Evolutionary conservation across 1,140 invertebrate genomes (phyloP).

Genomic region (Limonius californicus): DNA sequence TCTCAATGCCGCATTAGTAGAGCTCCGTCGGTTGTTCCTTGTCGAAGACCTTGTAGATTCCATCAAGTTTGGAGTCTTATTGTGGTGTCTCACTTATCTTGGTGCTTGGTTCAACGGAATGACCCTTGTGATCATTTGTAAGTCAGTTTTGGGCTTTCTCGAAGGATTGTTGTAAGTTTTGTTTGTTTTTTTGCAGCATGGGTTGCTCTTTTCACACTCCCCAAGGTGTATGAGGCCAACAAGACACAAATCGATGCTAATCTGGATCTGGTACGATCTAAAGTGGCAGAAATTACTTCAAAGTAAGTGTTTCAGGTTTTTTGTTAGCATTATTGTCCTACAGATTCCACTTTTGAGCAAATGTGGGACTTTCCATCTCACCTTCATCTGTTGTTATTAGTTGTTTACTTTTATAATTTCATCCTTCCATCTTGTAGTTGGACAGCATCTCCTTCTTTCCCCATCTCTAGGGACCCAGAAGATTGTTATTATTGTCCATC

Average conservation of each 20-base stretch:
- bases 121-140: constrained; percentile 91
- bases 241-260: constrained; percentile 95
- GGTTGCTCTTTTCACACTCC: constrained; percentile 89
- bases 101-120: constrained; percentile 98
- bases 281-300: constrained; percentile 83
- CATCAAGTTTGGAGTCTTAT: constrained; percentile 85
- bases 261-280: constrained; percentile 79
- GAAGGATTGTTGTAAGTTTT: background rate
- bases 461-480: too few relatives aligned
- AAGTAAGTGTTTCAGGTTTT: constrained; percentile 70
- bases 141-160: constrained; percentile 31
- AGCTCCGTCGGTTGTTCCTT: constrained; percentile 88
- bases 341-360: too few relatives aligned
- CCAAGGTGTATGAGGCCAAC: constrained; percentile 97
- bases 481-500: too few relatives aligned
- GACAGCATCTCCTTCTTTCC: too few relatives aligned
- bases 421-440: too few relatives aligned
- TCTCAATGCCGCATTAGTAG: constrained; percentile 71
- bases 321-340: background rate
- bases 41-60: constrained; percentile 96
- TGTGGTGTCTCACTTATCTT: constrained; percentile 94
- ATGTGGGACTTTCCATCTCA: too few relatives aligned
- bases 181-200: constrained; percentile 64
- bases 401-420: too few relatives aligned
- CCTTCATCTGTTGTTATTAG: too few relatives aligned